phyloP scores from a whole-genome alignment of 2,113 vertebrate species.

The Piprites chloris region DNA sequence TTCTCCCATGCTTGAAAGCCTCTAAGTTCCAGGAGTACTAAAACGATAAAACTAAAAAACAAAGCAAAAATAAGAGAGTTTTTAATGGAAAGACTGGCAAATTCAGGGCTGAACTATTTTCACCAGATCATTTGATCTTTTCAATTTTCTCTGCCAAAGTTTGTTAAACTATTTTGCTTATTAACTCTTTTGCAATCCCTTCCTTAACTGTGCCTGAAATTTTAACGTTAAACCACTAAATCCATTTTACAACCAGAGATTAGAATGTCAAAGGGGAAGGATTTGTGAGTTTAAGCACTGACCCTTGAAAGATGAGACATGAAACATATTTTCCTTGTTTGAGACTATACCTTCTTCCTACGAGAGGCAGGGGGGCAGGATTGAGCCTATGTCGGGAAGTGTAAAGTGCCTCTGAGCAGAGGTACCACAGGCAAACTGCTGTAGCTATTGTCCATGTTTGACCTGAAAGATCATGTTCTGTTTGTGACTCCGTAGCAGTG shows the following conservation, averaged over 20 bases:
- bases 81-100: slow-evolving; percentile 8
- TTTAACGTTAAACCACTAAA: slow-evolving; percentile 55
- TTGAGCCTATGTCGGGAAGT: neutral
- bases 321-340: neutral
- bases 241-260: slow-evolving; percentile 47
- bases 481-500: neutral
- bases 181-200: slow-evolving; percentile 47
- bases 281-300: slow-evolving; percentile 55
- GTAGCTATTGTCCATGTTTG: neutral
- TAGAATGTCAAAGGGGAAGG: slow-evolving; percentile 29
- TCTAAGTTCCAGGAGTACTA: neutral
- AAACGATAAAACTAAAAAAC: slow-evolving; percentile 4
- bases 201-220: slow-evolving; percentile 57
- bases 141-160: slow-evolving; percentile 22
- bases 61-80: neutral
- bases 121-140: neutral
- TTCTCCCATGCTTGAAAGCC: neutral
- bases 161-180: slow-evolving; percentile 54
- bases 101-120: neutral
- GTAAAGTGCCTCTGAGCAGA: neutral
- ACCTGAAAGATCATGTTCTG: neutral
- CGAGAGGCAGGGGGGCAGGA: rapidly evolving
- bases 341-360: neutral
- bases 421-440: neutral
- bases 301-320: slow-evolving; percentile 21